Conservation (phyloP, 2,797 vertebrate species). For the Borostomias antarcticus region DNA sequence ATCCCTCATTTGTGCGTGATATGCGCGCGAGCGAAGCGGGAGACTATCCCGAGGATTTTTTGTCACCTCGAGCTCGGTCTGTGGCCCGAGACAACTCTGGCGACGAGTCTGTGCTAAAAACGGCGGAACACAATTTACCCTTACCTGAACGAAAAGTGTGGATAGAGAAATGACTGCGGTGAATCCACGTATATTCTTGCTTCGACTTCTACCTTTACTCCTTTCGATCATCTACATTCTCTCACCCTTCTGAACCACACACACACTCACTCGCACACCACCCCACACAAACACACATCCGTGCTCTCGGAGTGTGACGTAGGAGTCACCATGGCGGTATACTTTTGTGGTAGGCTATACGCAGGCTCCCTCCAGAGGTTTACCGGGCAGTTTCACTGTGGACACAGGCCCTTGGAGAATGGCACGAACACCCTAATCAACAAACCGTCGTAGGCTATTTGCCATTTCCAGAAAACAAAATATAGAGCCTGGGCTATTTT, state of each 20-base stretch:
- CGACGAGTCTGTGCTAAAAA: constrained; percentile 50
- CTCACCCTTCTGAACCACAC: constrained; percentile 31
- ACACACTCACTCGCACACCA: constrained; percentile 36
- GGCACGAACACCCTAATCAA: background rate
- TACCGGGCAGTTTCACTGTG: constrained; percentile 32
- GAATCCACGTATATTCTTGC: constrained; percentile 22
- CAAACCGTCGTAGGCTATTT: too few species aligned
- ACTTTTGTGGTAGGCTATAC: constrained; percentile 59
- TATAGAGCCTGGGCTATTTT: background rate
- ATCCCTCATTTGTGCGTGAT: constrained; percentile 76
- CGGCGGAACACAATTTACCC: constrained; percentile 14
- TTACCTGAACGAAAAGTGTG: background rate
- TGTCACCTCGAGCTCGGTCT: constrained; percentile 52
- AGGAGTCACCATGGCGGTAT: constrained; percentile 59
- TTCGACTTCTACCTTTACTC: constrained; percentile 50
- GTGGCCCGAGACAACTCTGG: constrained; percentile 46
- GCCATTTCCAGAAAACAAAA: too few species aligned
- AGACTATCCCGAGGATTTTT: constrained; percentile 62
- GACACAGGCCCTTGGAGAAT: background rate
- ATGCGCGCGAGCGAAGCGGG: constrained; percentile 63
- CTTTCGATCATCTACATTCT: constrained; percentile 53
- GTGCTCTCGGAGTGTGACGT: constrained; percentile 68
- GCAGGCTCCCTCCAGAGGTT: constrained; percentile 46
- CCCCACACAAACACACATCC: constrained; percentile 49
- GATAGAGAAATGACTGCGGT: background rate